phyloP scores from a whole-genome alignment of 2,797 vertebrate genomes.

The Mormyrops attenuatus region DNA sequence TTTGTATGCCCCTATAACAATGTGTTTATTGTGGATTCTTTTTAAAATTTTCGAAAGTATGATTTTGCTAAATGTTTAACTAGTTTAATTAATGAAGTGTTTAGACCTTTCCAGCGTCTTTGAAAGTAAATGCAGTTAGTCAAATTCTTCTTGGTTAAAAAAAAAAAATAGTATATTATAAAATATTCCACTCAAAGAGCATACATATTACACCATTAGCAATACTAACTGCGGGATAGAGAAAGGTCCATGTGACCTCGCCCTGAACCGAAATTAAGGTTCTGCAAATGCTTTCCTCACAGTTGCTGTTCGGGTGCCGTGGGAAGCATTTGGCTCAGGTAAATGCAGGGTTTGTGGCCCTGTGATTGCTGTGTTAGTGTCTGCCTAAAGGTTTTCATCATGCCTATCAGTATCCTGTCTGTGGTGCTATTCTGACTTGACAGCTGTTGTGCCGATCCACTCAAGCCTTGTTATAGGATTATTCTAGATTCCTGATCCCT shows the following conservation, averaged over 20 bases:
- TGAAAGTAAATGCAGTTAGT: not conserved
- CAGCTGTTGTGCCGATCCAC: not conserved
- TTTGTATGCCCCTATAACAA: not conserved
- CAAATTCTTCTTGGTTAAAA: not conserved
- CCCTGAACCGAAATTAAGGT: not conserved
- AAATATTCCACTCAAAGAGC: not conserved
- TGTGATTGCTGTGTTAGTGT: not conserved
- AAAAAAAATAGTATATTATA: not conserved
- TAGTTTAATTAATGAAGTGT: not conserved
- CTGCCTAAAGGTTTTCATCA: not conserved
- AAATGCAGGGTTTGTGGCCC: not conserved
- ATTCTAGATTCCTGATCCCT: not conserved
- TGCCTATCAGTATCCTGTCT: not conserved
- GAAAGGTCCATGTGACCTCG: not conserved
- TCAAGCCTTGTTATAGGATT: not conserved
- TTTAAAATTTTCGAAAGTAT: not conserved
- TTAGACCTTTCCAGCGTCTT: not conserved
- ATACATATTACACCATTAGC: not conserved
- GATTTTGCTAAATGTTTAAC: not conserved
- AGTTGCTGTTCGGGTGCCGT: not conserved
- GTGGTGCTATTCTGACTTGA: not conserved
- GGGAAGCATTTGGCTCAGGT: not conserved
- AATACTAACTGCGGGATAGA: not conserved
- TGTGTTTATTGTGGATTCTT: not conserved
- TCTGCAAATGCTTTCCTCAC: not conserved